Conservation (phyloP, 2,888 invertebrate species). For the Pherbina coryleti region DNA sequence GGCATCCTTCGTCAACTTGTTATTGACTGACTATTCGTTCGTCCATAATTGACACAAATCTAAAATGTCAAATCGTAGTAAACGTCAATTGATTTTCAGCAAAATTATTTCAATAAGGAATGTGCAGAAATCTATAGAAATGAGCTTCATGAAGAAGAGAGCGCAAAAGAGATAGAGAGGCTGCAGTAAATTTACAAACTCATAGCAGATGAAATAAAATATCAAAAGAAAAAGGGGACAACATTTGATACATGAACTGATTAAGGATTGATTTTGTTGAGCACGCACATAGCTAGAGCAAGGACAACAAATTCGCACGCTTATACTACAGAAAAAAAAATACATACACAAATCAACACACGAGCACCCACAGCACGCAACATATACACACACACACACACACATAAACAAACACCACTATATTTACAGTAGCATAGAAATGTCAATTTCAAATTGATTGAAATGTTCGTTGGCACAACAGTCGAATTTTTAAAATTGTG, state of each 20-base stretch:
- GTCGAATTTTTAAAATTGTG: no score
- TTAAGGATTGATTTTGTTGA: slow-evolving; percentile 7
- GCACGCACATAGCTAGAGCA: neutral
- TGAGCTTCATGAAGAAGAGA: neutral
- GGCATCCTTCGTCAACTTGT: neutral
- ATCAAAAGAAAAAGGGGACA: neutral
- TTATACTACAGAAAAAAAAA: neutral
- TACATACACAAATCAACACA: neutral
- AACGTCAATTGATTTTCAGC: slow-evolving; percentile 40
- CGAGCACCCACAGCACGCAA: neutral
- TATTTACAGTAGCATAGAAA: slow-evolving; percentile 1
- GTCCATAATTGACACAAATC: slow-evolving; percentile 43
- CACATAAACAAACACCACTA: neutral
- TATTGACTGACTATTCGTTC: neutral
- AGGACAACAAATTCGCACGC: neutral
- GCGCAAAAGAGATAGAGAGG: neutral
- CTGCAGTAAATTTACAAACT: neutral
- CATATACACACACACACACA: neutral
- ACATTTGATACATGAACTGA: slow-evolving; percentile 3
- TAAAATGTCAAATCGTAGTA: slow-evolving; percentile 37
- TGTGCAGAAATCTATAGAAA: neutral
- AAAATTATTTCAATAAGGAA: slow-evolving; percentile 23
- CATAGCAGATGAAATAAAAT: neutral
- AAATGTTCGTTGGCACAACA: neutral
- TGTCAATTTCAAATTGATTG: slow-evolving; percentile 22